phyloP scores from a whole-genome alignment of 2,113 vertebrate species.

The Romanogobio albipinnatus region DNA sequence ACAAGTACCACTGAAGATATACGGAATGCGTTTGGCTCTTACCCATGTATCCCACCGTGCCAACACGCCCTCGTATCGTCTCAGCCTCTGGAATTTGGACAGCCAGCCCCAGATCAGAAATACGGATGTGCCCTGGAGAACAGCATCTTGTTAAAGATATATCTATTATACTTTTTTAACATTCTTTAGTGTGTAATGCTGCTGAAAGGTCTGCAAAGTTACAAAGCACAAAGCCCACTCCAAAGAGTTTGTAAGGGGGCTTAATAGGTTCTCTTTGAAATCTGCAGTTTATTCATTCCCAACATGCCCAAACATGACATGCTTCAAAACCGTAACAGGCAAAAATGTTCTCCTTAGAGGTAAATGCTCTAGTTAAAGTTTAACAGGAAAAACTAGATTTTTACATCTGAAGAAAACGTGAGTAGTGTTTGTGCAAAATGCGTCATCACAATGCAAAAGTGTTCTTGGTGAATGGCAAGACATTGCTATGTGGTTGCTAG shows the following conservation, averaged over 20 bases:
- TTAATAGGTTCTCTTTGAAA: not conserved
- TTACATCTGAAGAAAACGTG: not conserved
- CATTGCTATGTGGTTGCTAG: not conserved
- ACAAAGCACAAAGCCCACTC: too few relatives aligned
- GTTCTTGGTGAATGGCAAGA: not conserved
- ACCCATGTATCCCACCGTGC: constrained; percentile 92
- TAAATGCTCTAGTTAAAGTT: not conserved
- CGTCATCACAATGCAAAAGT: not conserved
- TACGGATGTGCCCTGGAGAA: constrained; percentile 82
- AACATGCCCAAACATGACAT: constrained; percentile 6
- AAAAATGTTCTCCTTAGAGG: not conserved
- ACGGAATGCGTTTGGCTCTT: constrained; percentile 24
- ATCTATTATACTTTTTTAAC: too few relatives aligned
- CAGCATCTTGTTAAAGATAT: not conserved
- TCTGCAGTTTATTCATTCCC: not conserved
- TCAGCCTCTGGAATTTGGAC: constrained; percentile 86
- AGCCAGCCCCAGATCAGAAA: constrained; percentile 87
- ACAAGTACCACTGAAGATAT: not conserved
- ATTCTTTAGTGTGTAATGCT: too few relatives aligned
- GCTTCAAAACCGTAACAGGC: not conserved
- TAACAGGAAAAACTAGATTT: not conserved
- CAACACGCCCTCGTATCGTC: constrained; percentile 84
- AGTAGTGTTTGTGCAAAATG: not conserved
- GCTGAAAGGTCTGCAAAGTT: too few relatives aligned
- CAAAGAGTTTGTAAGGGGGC: constrained; percentile 27